Conservation (phyloP, 2,113 vertebrate genomes). For the Spea multiplicata region DNA sequence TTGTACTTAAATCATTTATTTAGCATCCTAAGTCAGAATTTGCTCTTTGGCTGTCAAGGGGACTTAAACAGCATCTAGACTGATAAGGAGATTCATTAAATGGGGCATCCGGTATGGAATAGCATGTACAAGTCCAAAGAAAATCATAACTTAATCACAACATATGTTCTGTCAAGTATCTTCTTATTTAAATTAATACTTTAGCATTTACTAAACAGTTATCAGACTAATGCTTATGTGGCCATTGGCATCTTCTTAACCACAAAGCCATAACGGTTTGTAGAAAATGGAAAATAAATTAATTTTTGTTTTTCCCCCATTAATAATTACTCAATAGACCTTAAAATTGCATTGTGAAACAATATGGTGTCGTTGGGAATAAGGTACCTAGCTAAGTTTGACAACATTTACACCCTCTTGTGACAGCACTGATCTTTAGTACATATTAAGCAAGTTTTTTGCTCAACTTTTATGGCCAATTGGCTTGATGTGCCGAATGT, state of each 20-base stretch:
- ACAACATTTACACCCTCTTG: no score
- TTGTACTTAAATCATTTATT: constrained; percentile 47
- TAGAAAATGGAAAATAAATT: no score
- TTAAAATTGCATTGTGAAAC: not conserved
- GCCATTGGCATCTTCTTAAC: no score
- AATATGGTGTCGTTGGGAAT: not conserved
- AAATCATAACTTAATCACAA: not conserved
- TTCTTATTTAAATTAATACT: no score
- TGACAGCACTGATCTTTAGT: no score
- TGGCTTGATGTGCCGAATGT: no score
- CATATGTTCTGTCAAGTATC: no score
- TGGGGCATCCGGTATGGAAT: not conserved
- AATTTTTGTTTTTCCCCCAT: not conserved
- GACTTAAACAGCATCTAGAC: constrained; percentile 22
- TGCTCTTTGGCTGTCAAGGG: constrained; percentile 37
- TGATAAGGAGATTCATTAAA: constrained; percentile 28
- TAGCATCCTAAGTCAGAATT: constrained; percentile 26
- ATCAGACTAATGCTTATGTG: no score
- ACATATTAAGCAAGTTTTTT: no score
- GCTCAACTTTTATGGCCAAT: no score
- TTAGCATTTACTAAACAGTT: no score
- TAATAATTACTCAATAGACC: not conserved
- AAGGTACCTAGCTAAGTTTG: no score
- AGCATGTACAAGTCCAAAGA: not conserved
- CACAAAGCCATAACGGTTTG: not conserved